These are phyloP conservation scores for Rallus limicola DNA, from an alignment of 2,113 vertebrate species.

Conservation along the genomic window DNA sequence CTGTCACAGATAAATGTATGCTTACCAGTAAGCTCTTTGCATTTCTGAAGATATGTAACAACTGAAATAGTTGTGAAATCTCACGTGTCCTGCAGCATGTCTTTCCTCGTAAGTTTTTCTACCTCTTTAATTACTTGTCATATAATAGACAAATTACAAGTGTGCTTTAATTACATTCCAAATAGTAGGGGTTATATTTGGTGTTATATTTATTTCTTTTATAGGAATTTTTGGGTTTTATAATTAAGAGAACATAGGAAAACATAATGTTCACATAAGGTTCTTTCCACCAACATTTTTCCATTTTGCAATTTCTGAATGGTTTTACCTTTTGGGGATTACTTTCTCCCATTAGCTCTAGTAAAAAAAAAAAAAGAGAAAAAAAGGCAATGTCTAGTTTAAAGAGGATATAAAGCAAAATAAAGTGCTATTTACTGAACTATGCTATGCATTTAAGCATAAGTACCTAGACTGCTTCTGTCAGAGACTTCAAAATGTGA, in stretches of 20 bases:
- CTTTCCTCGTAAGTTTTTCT: not conserved
- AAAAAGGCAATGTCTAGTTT: not conserved
- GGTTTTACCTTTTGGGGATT: not conserved
- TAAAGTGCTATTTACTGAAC: not conserved
- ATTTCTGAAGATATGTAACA: not conserved
- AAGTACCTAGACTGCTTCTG: not conserved
- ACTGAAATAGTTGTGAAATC: not conserved
- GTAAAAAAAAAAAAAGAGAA: not conserved
- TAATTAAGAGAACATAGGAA: not conserved
- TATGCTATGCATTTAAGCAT: not conserved
- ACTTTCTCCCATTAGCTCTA: not conserved
- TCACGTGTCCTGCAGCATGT: not conserved
- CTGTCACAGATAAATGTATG: not conserved
- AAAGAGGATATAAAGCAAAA: not conserved
- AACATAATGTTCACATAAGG: not conserved
- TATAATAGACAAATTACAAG: not conserved
- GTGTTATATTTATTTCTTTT: not conserved
- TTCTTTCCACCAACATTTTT: not conserved
- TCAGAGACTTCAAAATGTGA: not conserved
- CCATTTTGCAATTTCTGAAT: not conserved
- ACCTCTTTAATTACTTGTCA: not conserved
- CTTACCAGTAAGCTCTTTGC: not conserved
- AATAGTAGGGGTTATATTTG: not conserved
- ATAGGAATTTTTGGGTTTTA: not conserved
- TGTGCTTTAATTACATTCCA: not conserved